phyloP scores from a whole-genome alignment of 92 coral and sea anemone genomes.

The Palythoa grandiflora region DNA sequence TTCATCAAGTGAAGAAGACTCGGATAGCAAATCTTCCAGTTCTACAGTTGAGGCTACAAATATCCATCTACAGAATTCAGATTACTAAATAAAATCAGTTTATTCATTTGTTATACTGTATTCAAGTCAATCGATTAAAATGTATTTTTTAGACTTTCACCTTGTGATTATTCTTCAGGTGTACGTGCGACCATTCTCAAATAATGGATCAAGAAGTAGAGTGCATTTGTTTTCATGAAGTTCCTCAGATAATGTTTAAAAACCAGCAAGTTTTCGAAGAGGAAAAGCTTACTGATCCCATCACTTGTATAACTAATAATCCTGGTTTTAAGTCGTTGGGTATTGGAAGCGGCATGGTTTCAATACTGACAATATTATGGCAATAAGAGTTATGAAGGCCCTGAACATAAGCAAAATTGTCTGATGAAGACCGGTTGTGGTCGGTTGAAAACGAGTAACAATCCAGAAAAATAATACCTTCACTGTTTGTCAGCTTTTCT shows the following conservation, averaged over 20 bases:
- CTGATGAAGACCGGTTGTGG: conserved; percentile 13
- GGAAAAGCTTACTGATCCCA: conserved; percentile 31
- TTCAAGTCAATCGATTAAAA: conserved; percentile 16
- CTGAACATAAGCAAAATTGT: not conserved
- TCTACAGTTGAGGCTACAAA: conserved; percentile 37
- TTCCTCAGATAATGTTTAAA: conserved; percentile 41
- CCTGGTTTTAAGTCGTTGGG: conserved; percentile 51
- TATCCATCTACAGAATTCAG: conserved; percentile 31
- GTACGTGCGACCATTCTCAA: conserved; percentile 65
- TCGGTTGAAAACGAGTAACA: no score
- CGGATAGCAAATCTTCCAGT: conserved; percentile 37
- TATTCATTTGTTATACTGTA: conserved; percentile 21
- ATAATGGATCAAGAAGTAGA: conserved; percentile 64
- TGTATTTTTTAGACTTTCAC: conserved; percentile 35
- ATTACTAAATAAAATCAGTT: conserved; percentile 26
- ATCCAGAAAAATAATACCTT: no score
- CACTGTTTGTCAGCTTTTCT: no score
- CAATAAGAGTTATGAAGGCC: not conserved
- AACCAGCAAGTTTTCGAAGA: conserved; percentile 57
- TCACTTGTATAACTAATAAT: conserved; percentile 40
- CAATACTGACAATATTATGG: conserved; percentile 34
- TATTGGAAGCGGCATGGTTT: conserved; percentile 54
- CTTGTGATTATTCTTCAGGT: conserved; percentile 52
- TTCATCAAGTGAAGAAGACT: conserved; percentile 39
- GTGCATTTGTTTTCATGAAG: conserved; percentile 62